A percentile compares a stretch with the other conserved stretches of the same genome.
These are phyloP conservation scores for Drosophila subsilvestris DNA, from an alignment of 2,888 invertebrate genomes.

Conservation along the genomic window DNA sequence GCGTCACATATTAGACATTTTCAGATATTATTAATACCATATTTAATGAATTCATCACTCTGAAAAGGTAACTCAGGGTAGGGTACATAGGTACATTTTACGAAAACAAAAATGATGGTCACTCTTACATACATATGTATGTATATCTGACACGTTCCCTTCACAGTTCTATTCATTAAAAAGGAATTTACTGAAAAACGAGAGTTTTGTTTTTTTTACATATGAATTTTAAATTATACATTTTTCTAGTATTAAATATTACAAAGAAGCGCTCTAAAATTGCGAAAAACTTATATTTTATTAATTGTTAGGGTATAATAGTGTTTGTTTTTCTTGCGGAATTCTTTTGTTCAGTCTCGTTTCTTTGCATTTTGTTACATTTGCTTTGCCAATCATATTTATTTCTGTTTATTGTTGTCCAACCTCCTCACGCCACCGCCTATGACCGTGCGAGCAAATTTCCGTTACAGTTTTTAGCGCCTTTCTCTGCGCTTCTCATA, in stretches of 20 bases:
- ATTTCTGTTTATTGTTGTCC: constrained; percentile 64
- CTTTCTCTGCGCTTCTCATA: too few relatives aligned
- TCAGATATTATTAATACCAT: background rate
- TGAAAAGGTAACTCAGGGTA: too few relatives aligned
- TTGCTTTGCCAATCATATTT: constrained; percentile 75
- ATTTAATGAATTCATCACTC: background rate
- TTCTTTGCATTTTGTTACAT: constrained; percentile 61
- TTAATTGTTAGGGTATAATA: background rate
- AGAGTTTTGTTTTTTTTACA: too few relatives aligned
- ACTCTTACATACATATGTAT: too few relatives aligned
- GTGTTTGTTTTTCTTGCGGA: background rate
- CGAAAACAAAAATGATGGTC: too few relatives aligned
- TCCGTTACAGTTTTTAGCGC: too few relatives aligned
- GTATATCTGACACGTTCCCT: too few relatives aligned
- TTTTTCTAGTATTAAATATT: background rate
- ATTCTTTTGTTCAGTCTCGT: constrained; percentile 7
- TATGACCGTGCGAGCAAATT: background rate
- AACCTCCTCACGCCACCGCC: background rate
- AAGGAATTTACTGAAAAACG: too few relatives aligned
- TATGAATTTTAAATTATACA: background rate
- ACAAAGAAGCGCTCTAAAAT: background rate
- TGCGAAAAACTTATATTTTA: background rate
- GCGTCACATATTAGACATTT: background rate
- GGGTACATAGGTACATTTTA: too few relatives aligned
- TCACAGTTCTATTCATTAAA: too few relatives aligned